phyloP scores from a whole-genome alignment of 2,888 invertebrate species.

The Pachliopta kotzebuea region DNA sequence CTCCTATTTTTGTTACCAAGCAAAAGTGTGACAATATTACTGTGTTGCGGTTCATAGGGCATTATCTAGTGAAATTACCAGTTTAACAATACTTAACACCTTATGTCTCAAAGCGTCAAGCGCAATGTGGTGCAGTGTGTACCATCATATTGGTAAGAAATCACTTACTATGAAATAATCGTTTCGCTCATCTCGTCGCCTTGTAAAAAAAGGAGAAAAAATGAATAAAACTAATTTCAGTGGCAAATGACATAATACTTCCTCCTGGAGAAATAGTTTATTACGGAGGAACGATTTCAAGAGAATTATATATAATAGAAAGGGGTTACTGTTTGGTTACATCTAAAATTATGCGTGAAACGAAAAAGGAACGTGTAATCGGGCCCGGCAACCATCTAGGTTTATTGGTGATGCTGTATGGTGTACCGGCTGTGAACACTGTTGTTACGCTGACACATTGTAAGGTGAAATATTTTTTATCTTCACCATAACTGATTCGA shows the following conservation, averaged over 20 bases:
- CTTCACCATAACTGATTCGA: neutral
- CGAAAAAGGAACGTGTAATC: conserved; percentile 55
- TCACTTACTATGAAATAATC: conserved; percentile 5
- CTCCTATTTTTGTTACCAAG: too few species aligned
- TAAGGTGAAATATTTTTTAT: conserved; percentile 50
- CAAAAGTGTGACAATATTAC: too few species aligned
- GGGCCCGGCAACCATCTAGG: conserved; percentile 74
- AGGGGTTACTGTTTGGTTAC: conserved; percentile 74
- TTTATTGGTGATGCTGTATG: conserved; percentile 68
- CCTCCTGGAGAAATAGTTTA: conserved; percentile 77
- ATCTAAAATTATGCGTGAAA: conserved; percentile 52
- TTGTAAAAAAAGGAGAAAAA: too few species aligned
- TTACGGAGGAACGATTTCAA: conserved; percentile 73
- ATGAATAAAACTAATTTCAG: too few species aligned
- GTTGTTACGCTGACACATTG: conserved; percentile 76
- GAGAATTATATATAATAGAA: conserved; percentile 76
- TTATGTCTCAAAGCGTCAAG: too few species aligned
- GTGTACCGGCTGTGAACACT: conserved; percentile 69
- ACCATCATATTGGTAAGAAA: too few species aligned
- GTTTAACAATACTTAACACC: too few species aligned
- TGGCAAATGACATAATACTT: conserved; percentile 66
- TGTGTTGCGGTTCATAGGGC: too few species aligned
- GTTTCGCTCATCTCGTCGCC: too few species aligned
- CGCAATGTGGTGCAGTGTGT: too few species aligned
- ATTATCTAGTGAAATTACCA: too few species aligned